A percentile compares a stretch with the other conserved stretches of the same genome.
Conservation (phyloP, 2,113 vertebrate species). For the Ptilonorhynchus violaceus region DNA sequence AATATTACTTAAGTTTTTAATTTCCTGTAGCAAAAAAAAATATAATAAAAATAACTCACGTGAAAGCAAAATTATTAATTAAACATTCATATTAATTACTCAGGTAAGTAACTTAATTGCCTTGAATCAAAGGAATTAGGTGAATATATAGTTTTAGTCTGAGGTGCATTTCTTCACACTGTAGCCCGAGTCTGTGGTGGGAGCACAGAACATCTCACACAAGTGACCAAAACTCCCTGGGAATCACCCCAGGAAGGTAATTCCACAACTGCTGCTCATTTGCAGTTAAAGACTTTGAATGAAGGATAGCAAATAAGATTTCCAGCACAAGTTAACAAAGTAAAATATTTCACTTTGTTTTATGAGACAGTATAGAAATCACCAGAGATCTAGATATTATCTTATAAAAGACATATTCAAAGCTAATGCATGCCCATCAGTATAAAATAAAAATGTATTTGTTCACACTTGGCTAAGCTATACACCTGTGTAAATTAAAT, state of each 20-base stretch:
- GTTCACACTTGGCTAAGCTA: not conserved
- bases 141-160: not conserved
- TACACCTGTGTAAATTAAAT: not conserved
- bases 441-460: not conserved
- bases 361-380: not conserved
- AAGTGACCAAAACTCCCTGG: not conserved
- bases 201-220: not conserved
- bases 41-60: not conserved
- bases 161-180: not conserved
- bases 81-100: not conserved
- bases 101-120: not conserved
- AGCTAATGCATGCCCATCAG: not conserved
- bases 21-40: constrained; percentile 1
- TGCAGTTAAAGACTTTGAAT: not conserved
- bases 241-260: not conserved
- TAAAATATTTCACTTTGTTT: not conserved
- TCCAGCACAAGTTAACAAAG: not conserved
- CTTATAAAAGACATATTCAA: not conserved
- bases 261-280: not conserved
- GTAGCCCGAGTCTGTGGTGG: not conserved
- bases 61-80: constrained; percentile 18
- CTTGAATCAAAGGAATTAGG: not conserved
- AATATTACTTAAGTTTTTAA: not conserved
- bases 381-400: not conserved
- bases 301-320: not conserved